Conservation (phyloP, 1,140 invertebrate species). For the Drosophila funebris region DNA sequence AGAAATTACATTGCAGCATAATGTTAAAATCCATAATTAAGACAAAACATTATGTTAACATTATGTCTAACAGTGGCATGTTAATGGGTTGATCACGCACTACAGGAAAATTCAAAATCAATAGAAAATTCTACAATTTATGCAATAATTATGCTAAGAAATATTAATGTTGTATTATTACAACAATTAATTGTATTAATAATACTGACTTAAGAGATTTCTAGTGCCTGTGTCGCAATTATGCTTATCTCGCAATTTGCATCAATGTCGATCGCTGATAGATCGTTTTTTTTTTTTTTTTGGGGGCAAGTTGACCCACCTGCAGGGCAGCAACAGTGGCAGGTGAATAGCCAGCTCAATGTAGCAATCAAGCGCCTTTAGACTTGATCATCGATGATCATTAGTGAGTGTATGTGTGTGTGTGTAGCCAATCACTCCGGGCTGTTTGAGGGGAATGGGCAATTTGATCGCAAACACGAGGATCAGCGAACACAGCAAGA, state of each 20-base stretch:
- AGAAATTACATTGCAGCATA: not conserved
- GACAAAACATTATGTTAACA: slow-evolving; percentile 11
- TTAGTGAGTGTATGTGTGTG: not conserved
- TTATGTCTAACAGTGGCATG: slow-evolving; percentile 1
- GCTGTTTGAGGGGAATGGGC: slow-evolving; percentile 27
- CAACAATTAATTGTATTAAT: not conserved
- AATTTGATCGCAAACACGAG: slow-evolving; percentile 52
- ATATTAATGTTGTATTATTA: not conserved
- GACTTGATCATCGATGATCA: not conserved
- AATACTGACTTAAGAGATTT: not conserved
- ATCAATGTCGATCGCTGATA: slow-evolving; percentile 5
- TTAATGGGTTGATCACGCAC: slow-evolving; percentile 3
- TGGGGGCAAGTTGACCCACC: slow-evolving; percentile 12
- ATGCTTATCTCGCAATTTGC: not conserved
- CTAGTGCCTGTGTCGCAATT: not conserved
- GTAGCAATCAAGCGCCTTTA: slow-evolving; percentile 21
- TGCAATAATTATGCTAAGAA: not conserved
- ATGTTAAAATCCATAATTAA: slow-evolving; percentile 10
- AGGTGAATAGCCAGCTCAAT: slow-evolving; percentile 18
- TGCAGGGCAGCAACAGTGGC: slow-evolving; percentile 13
- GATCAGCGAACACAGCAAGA: slow-evolving; percentile 38
- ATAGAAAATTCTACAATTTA: not conserved
- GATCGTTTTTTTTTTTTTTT: not conserved
- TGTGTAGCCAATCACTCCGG: slow-evolving; percentile 20
- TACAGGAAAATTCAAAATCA: not conserved